Percentiles rank a stretch among this genome's conserved stretches.
Conservation (phyloP, 35 echinoderm and acorn worm genomes). For the Holothuria glaberrima region DNA sequence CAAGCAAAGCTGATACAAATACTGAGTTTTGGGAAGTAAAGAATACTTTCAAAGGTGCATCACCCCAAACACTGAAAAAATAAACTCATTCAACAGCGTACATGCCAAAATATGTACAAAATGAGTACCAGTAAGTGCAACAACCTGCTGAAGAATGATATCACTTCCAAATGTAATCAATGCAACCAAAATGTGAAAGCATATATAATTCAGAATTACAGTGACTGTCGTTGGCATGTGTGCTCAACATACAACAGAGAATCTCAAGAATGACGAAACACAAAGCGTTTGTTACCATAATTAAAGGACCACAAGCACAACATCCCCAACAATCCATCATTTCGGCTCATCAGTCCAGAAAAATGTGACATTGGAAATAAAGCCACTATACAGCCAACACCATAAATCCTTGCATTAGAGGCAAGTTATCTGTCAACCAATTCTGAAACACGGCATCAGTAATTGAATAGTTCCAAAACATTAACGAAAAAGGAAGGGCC, state of each 20-base stretch:
- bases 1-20: neutral
- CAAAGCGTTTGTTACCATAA: conserved; percentile 22
- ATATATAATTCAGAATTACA: neutral
- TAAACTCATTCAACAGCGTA: neutral
- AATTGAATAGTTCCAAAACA: conserved; percentile 9
- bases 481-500: neutral
- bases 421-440: neutral
- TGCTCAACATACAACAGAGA: conserved; percentile 21
- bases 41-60: neutral
- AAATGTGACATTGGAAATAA: conserved; percentile 23
- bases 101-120: conserved; percentile 25
- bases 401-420: neutral
- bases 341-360: conserved; percentile 25
- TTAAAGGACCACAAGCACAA: conserved; percentile 52
- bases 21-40: neutral
- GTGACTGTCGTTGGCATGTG: neutral
- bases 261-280: neutral
- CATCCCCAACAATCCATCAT: conserved; percentile 31
- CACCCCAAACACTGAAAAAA: neutral
- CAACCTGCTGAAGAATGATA: conserved; percentile 32
- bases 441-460: neutral
- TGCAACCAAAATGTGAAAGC: neutral
- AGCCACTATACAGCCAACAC: neutral
- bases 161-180: conserved; percentile 19
- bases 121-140: neutral